phyloP scores from a whole-genome alignment of 2,113 vertebrate species.

The Mungos mungo region DNA sequence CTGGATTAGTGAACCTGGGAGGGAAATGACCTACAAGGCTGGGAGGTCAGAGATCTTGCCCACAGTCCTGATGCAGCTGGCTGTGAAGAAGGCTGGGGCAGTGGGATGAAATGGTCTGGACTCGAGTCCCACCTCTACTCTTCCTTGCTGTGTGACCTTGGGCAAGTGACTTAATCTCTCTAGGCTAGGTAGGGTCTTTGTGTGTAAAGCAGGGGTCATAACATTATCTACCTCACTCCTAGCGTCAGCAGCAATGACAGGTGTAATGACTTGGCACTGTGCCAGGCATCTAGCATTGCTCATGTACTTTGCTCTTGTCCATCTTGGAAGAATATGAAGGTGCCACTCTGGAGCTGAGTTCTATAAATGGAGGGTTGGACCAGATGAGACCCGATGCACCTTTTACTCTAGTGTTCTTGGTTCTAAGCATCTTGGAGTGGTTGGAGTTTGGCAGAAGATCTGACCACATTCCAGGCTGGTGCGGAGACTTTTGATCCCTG shows the following conservation, averaged over 20 bases:
- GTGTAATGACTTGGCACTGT: fast-evolving
- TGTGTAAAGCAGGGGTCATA: not conserved
- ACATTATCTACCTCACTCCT: not conserved
- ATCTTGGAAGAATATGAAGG: not conserved
- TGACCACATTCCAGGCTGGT: not conserved
- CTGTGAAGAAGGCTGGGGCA: not conserved
- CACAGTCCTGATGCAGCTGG: no score
- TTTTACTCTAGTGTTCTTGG: not conserved
- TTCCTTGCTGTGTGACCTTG: not conserved
- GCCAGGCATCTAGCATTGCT: not conserved
- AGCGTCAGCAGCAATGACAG: not conserved
- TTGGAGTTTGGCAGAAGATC: not conserved
- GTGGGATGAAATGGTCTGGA: not conserved
- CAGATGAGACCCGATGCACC: not conserved
- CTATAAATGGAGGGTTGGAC: not conserved
- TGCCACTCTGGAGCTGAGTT: no score
- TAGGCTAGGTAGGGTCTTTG: not conserved
- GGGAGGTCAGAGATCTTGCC: not conserved
- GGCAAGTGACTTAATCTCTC: not conserved
- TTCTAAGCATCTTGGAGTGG: not conserved
- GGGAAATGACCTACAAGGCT: not conserved
- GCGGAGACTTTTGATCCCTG: not conserved
- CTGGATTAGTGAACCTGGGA: not conserved
- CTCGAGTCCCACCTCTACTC: not conserved
- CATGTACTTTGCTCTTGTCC: not conserved